phyloP scores from a whole-genome alignment of 1,140 invertebrate genomes.

The Rhynchophorus ferrugineus region DNA sequence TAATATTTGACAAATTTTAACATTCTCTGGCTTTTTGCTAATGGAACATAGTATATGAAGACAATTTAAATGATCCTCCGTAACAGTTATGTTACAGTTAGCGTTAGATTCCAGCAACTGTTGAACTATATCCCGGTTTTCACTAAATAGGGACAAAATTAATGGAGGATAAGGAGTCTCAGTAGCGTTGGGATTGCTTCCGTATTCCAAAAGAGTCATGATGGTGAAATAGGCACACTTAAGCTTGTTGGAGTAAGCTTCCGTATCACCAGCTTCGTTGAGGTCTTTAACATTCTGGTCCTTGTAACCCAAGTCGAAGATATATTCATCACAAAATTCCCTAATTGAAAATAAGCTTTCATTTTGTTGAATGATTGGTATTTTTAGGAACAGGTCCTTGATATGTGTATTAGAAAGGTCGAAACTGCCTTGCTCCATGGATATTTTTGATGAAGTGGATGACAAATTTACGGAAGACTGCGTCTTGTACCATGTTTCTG shows the following conservation, averaged over 20 bases:
- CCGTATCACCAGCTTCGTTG: conserved; percentile 3
- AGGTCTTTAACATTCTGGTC: not conserved
- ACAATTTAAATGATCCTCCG: conserved; percentile 36
- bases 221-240: conserved; percentile 33
- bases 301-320: conserved; percentile 10
- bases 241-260: not conserved
- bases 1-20: conserved; percentile 38
- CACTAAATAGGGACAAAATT: conserved; percentile 39
- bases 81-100: conserved; percentile 39
- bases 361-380: not conserved
- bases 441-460: not conserved
- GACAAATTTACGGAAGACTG: conserved; percentile 20
- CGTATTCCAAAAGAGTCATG: conserved; percentile 39
- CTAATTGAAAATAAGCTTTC: not conserved
- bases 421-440: not conserved
- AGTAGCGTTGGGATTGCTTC: conserved; percentile 41
- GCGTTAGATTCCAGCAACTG: conserved; percentile 38
- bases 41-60: conserved; percentile 38
- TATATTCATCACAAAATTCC: not conserved
- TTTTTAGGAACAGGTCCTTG: not conserved
- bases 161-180: conserved; percentile 43
- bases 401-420: not conserved
- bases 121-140: conserved; percentile 37
- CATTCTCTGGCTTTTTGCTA: conserved; percentile 23
- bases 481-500: conserved; percentile 31